Percentiles rank a stretch among this genome's conserved stretches.
Conservation (phyloP, 2,797 vertebrate species). For the Silurus lanzhouensis region DNA sequence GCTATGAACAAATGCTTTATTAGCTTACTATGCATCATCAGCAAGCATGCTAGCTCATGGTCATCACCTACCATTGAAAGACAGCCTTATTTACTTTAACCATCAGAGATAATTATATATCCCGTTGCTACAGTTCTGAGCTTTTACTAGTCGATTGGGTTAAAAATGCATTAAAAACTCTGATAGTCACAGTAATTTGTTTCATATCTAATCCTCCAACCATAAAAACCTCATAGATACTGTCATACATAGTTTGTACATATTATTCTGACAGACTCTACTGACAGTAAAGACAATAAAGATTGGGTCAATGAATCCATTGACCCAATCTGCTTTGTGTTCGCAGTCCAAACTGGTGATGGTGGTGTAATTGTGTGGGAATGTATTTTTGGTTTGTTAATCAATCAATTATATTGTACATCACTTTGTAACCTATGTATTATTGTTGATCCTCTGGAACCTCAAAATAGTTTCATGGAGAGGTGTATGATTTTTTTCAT, state of each 20-base stretch:
- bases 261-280: too few species aligned
- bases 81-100: background rate
- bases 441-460: background rate
- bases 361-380: too few species aligned
- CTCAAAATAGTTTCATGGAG: too few species aligned
- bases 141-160: background rate
- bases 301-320: too few species aligned
- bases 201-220: background rate
- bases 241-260: too few species aligned
- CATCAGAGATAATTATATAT: background rate
- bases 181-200: background rate
- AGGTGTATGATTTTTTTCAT: too few species aligned
- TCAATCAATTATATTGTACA: too few species aligned
- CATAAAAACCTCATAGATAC: background rate
- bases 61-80: background rate
- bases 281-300: too few species aligned
- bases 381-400: too few species aligned
- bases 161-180: background rate
- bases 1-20: background rate
- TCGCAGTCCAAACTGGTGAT: too few species aligned
- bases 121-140: background rate
- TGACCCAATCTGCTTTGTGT: too few species aligned
- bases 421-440: background rate
- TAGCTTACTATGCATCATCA: background rate
- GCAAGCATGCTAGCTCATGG: background rate